Evolutionary conservation across 1,140 invertebrate species (phyloP).

Genomic region (Bactericera cockerelli): DNA sequence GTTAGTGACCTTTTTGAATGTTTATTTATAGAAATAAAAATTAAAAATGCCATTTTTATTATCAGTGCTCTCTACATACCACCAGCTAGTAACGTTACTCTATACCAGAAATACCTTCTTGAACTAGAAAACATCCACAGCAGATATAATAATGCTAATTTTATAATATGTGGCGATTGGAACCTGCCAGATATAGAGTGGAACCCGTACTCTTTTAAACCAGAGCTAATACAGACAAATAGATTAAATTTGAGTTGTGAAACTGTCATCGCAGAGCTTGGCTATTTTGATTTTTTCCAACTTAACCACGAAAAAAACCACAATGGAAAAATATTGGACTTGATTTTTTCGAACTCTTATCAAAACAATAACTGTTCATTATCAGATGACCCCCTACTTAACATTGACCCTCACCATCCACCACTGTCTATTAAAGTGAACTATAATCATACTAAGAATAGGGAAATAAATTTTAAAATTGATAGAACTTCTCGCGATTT

Average conservation of each 20-base stretch:
- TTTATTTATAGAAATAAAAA: not conserved
- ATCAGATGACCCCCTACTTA: not conserved
- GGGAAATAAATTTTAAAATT: not conserved
- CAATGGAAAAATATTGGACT: not conserved
- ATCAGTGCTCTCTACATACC: not conserved
- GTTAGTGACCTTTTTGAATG: not conserved
- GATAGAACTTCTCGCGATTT: no score
- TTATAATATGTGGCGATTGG: not conserved
- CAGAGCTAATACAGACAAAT: not conserved
- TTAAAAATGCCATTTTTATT: not conserved
- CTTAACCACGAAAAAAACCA: not conserved
- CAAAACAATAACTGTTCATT: not conserved
- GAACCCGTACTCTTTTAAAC: not conserved
- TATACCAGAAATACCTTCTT: not conserved
- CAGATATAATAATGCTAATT: not conserved
- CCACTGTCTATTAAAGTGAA: not conserved
- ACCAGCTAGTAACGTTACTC: not conserved
- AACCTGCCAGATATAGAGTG: not conserved
- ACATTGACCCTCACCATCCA: not conserved
- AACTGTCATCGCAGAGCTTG: not conserved
- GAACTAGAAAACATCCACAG: not conserved
- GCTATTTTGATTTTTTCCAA: not conserved
- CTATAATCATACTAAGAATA: not conserved
- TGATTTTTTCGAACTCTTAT: not conserved
- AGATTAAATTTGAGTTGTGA: not conserved